Percentiles rank a stretch among this genome's conserved stretches.
phyloP scores from a whole-genome alignment of 2,797 vertebrate genomes.

The Catharus ustulatus region DNA sequence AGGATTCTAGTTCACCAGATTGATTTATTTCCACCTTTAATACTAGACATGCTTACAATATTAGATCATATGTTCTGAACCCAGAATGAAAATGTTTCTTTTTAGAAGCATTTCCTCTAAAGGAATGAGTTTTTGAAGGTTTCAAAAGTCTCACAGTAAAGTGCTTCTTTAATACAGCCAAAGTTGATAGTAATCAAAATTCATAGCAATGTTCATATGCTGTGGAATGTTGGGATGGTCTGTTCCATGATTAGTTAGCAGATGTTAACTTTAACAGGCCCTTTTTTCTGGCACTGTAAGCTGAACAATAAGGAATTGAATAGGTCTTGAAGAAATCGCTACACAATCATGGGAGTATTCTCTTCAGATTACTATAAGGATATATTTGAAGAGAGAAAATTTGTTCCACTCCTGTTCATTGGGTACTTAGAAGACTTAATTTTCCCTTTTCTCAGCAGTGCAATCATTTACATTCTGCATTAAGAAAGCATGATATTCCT shows the following conservation, averaged over 20 bases:
- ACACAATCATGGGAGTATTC: slow-evolving; percentile 68
- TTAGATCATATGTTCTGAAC: background rate
- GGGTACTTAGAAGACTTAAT: slow-evolving; percentile 49
- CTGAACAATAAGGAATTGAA: slow-evolving; percentile 67
- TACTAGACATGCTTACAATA: background rate
- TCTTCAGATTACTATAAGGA: slow-evolving; percentile 63
- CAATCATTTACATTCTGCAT: slow-evolving; percentile 66
- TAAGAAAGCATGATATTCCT: slow-evolving; percentile 43
- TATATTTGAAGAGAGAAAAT: slow-evolving; percentile 67
- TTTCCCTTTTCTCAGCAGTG: slow-evolving; percentile 55
- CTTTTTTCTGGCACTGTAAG: slow-evolving; percentile 49
- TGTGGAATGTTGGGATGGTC: slow-evolving; percentile 54
- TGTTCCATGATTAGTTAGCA: slow-evolving; percentile 65
- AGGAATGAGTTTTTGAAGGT: background rate
- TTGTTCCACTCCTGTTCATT: slow-evolving; percentile 59
- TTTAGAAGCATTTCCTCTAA: background rate
- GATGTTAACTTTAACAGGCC: slow-evolving; percentile 70
- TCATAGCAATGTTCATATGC: slow-evolving; percentile 52
- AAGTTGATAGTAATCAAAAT: slow-evolving; percentile 65
- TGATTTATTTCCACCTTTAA: background rate
- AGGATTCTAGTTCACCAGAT: background rate
- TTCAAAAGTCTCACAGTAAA: background rate
- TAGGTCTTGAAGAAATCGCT: slow-evolving; percentile 66
- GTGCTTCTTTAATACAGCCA: slow-evolving; percentile 23
- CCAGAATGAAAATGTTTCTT: background rate